Evolutionary conservation across 2,113 vertebrate species (phyloP), one percentile per base, ranked within the genome.

Genomic region (Pseudopipra pipra): DNA sequence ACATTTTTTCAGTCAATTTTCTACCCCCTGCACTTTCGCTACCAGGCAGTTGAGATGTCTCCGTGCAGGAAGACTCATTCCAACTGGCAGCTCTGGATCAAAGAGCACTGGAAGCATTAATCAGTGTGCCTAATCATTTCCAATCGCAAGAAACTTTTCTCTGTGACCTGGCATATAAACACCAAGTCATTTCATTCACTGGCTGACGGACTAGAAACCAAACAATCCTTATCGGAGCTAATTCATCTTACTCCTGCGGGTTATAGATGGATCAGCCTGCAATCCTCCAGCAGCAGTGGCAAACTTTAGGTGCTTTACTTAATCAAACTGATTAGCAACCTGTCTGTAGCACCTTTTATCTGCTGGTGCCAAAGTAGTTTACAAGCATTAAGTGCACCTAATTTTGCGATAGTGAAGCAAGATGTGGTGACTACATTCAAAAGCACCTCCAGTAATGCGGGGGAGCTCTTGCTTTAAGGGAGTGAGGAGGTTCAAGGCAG

Each of bases 61-160:
- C 66, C 17, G 31, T 89, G 83, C 70, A 90, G 80, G 61, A 68
- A 93, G 93, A 63, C 76, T 90, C 86, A 95, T 94, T 96, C 96
- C 90, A 96, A 94, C 88, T 79, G 72, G 92, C 92, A 96, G 90
- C 85, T 86, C 85, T 62, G 83, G 95, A 97, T 97, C 96, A 96
- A 97, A 97, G 95, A 95, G 76, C 77, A 49, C 66, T 93, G 86
- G 83, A 85, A 92, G 72, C 96, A 92, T 93, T 94, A 92, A 95
- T 96, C 96, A 95, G 83, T 11, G 66, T 41, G 70, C 89, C 90
- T 95, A 91, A 96, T 97, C 83, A 96, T 89, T 95, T 84, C 95
- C 92, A 89, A 93, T 94, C 33, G 0, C 88, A 92, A 93, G 88
- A 79, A 96, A 94, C 66, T 87, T 95, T 90, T 93, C 70, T 76